phyloP scores from a whole-genome alignment of 2,888 invertebrate genomes.

The Parnassius apollo region DNA sequence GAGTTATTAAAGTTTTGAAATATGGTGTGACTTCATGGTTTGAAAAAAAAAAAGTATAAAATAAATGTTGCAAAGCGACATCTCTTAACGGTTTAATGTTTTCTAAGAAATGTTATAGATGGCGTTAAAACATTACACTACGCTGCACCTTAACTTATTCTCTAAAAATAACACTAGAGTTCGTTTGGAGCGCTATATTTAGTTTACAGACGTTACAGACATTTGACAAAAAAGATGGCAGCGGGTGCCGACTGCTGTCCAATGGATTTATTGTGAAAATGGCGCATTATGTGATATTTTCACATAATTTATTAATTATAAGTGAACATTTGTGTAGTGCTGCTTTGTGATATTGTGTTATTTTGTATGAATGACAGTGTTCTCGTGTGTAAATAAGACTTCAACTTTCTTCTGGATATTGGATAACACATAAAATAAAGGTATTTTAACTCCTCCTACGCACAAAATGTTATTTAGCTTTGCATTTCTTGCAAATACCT shows the following conservation, averaged over 20 bases:
- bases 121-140: conserved; percentile 45
- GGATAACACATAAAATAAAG: conserved; percentile 79
- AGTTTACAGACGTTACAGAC: conserved; percentile 80
- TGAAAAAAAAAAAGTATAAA: too few species aligned
- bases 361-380: conserved; percentile 74
- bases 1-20: too few species aligned
- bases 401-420: conserved; percentile 77
- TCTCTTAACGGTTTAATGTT: conserved; percentile 22
- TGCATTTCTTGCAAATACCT: conserved; percentile 16
- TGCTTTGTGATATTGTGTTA: conserved; percentile 74
- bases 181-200: conserved; percentile 79
- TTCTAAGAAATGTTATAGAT: conserved; percentile 43
- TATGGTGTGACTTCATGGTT: too few species aligned
- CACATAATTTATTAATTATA: conserved; percentile 71
- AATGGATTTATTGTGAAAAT: conserved; percentile 77
- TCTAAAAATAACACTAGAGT: conserved; percentile 81
- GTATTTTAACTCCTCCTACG: conserved; percentile 73
- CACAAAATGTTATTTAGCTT: conserved; percentile 44
- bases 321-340: conserved; percentile 78
- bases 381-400: conserved; percentile 72
- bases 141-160: conserved; percentile 45
- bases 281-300: conserved; percentile 79
- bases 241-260: conserved; percentile 77
- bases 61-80: conserved; percentile 17
- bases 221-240: conserved; percentile 82